Percentiles rank a stretch among this genome's conserved stretches.
phyloP scores from a whole-genome alignment of 2,888 invertebrate species.

The Zhuqinia jingwanae region DNA sequence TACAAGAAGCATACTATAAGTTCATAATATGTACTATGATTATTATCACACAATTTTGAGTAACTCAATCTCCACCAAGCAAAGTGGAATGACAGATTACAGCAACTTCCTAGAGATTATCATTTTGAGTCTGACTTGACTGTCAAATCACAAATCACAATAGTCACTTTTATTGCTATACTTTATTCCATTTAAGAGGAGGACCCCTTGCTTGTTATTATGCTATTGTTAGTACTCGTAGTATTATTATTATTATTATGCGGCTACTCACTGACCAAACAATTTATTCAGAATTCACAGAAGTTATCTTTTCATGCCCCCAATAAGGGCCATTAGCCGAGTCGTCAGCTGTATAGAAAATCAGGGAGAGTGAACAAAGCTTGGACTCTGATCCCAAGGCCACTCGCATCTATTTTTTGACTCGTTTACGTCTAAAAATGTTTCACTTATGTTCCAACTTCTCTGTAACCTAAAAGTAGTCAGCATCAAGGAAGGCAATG shows the following conservation, averaged over 20 bases:
- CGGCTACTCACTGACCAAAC: not conserved
- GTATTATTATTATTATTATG: not conserved
- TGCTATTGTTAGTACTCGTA: not conserved
- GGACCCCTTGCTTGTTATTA: no score
- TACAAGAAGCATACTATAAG: no score
- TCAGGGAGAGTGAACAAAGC: constrained; percentile 1
- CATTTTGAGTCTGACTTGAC: no score
- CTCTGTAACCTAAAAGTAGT: not conserved
- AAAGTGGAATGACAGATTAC: no score
- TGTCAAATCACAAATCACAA: no score
- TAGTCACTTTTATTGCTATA: no score
- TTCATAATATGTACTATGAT: no score
- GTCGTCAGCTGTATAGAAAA: not conserved
- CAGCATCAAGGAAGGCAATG: not conserved
- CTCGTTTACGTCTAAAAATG: constrained; percentile 18
- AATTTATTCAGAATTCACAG: not conserved
- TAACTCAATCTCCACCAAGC: no score
- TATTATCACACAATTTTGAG: no score
- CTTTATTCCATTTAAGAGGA: no score
- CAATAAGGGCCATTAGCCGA: not conserved
- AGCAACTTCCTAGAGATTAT: no score
- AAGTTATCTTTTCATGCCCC: not conserved
- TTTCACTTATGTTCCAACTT: not conserved
- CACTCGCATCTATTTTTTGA: constrained; percentile 15
- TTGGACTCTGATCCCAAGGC: constrained; percentile 21